Percentiles rank a stretch among this genome's conserved stretches.
Conservation (phyloP, 2,797 vertebrate species). For the Acestrorhynchus altus region DNA sequence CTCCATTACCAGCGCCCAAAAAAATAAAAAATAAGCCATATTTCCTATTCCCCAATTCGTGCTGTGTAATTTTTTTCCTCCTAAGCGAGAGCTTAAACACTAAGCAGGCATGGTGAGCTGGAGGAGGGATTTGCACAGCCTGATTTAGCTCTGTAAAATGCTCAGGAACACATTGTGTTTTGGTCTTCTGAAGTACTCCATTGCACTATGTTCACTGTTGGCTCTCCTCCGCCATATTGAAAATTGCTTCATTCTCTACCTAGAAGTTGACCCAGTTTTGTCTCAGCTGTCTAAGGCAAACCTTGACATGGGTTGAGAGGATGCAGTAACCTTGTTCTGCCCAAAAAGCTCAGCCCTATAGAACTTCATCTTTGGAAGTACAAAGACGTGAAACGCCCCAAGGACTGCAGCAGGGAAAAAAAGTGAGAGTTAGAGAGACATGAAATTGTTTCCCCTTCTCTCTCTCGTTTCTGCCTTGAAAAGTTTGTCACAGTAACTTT, state of each 20-base stretch:
- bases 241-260: slow-evolving; percentile 51
- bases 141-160: slow-evolving; percentile 53
- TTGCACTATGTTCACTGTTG: slow-evolving; percentile 32
- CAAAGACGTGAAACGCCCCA: slow-evolving; percentile 40
- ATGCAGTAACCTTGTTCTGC: slow-evolving; percentile 53
- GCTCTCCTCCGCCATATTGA: slow-evolving; percentile 41
- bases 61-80: slow-evolving; percentile 28
- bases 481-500: slow-evolving; percentile 40
- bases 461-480: slow-evolving; percentile 22
- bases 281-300: slow-evolving; percentile 48
- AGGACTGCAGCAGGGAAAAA: slow-evolving; percentile 43
- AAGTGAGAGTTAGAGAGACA: background rate
- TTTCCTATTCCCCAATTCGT: slow-evolving; percentile 44
- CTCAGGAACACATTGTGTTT: slow-evolving; percentile 44
- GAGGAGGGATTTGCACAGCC: slow-evolving; percentile 48
- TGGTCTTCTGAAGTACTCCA: slow-evolving; percentile 44
- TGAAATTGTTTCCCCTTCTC: slow-evolving; percentile 33
- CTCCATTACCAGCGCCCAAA: background rate
- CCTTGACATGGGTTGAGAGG: slow-evolving; percentile 59
- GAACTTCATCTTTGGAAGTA: slow-evolving; percentile 43
- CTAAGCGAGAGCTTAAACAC: slow-evolving; percentile 50
- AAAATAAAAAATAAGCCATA: background rate
- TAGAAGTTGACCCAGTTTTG: slow-evolving; percentile 62
- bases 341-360: slow-evolving; percentile 40
- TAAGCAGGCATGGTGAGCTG: slow-evolving; percentile 37